A percentile compares a stretch with the other conserved stretches of the same genome.
phyloP scores from a whole-genome alignment of 2,113 vertebrate species.

The Halichoerus grypus region DNA sequence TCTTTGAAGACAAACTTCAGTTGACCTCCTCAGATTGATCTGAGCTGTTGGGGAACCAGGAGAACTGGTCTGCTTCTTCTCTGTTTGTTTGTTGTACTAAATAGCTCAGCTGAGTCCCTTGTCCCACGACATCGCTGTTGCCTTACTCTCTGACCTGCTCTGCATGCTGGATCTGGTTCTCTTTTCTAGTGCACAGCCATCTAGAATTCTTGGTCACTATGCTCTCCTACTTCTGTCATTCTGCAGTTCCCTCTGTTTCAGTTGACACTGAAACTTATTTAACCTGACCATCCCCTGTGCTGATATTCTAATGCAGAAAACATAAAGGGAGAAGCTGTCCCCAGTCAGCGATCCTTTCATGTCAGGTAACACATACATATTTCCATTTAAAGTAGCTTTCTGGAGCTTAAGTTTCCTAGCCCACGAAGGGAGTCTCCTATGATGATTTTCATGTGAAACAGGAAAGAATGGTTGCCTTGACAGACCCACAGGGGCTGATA shows the following conservation, averaged over 20 bases:
- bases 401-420: not conserved
- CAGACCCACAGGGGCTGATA: not conserved
- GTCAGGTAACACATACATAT: not conserved
- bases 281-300: not conserved
- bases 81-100: not conserved
- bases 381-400: not conserved
- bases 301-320: not conserved
- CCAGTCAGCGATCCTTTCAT: not conserved
- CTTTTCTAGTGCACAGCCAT: not conserved
- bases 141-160: not conserved
- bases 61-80: not conserved
- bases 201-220: not conserved
- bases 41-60: not conserved
- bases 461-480: not conserved
- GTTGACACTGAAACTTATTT: not conserved
- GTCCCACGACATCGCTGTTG: not conserved
- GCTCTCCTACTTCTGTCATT: not conserved
- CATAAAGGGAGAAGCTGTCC: not conserved
- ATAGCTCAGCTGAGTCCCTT: not conserved
- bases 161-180: not conserved
- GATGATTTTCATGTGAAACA: not conserved
- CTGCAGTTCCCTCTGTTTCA: not conserved
- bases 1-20: slow-evolving; percentile 39
- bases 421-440: slow-evolving; percentile 10
- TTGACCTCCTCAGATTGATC: not conserved